Evolutionary conservation across 2,797 vertebrate species (phyloP).

Genomic region (Esox masquinongy): DNA sequence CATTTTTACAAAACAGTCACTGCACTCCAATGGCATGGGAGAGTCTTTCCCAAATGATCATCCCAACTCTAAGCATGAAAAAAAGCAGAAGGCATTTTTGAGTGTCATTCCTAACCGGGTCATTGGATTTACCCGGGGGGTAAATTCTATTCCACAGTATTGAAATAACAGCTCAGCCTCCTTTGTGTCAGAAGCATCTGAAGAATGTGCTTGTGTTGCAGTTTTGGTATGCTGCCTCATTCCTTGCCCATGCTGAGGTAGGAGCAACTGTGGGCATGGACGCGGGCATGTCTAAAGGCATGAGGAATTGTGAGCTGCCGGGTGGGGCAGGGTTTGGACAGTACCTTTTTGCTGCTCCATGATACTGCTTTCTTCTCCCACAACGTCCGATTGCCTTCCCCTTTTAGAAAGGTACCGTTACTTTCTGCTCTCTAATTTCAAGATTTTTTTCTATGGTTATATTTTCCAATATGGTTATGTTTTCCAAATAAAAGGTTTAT

Average conservation of each 20-base stretch:
- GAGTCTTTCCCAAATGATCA: constrained; percentile 24
- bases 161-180: constrained; percentile 52
- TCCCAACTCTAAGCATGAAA: constrained; percentile 21
- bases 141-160: constrained; percentile 52
- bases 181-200: constrained; percentile 63
- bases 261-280: constrained; percentile 26
- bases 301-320: constrained; percentile 38
- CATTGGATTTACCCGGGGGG: constrained; percentile 34
- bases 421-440: too few species aligned
- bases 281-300: not conserved
- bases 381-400: too few species aligned
- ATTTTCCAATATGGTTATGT: too few species aligned
- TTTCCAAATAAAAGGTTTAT: too few species aligned
- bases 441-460: too few species aligned
- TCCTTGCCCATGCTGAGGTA: constrained; percentile 12
- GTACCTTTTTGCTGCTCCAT: not conserved
- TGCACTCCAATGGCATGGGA: not conserved
- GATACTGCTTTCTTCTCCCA: too few species aligned
- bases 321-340: constrained; percentile 34
- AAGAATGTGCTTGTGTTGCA: constrained; percentile 59
- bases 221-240: constrained; percentile 26
- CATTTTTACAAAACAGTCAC: not conserved
- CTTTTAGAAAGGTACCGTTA: too few species aligned
- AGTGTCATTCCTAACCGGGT: constrained; percentile 43
- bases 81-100: constrained; percentile 14